Base-by-base conservation (phyloP, 2,113 vertebrate genomes). In the Calonectris borealis region DNA sequence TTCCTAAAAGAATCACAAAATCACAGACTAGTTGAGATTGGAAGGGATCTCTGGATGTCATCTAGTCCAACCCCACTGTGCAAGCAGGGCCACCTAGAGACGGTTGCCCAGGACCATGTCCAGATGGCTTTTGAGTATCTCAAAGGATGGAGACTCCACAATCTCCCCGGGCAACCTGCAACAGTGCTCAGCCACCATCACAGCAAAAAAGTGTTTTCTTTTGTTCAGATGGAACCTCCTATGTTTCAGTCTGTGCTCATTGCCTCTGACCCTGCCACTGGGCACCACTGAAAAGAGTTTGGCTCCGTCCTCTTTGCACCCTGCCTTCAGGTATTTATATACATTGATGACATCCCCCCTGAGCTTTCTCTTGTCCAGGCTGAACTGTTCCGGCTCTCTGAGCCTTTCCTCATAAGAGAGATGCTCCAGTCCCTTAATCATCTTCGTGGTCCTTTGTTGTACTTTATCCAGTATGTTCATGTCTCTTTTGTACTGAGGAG, bases 31-130 rank as follows among this genome's bases (percentile, higher is more conserved):
- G 5, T 10, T 77, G 36, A 70, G 25, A 8, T 25, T 66, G 34
- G 17, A 93, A 96, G 44, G 14, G 11, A 38, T 3, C 7, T 84
- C 49, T 48, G 17, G 16, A 44, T 2, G 3, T 62, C 29, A 65
- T 19, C 38, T 72, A 2, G 18, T 77, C 52, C 19, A 80, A 32
- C 3, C 2, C 8, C 3, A 1, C 31, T 36, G 6, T 5, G 1
- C 24, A 76, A 25, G n/a, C 19, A 64, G 13, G 25, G 5, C 7
- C 5, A 15, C 6, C 15, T 66, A n/a, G 8, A 62, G 4, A 4
- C 26, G 11, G 7, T 29, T 60, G 16, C 26, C 10, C n/a, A 83
- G 38, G 25, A 34, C 26, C 0, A 0, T 62, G 14, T 34, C 16
- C 14, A 40, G 38, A 58, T 34, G 20, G 4, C 17, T 88, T 91